A percentile compares a stretch with the other conserved stretches of the same genome.
Evolutionary conservation across 2,888 invertebrate genomes (phyloP).

Genomic region (Macrostomum cliftonense): DNA sequence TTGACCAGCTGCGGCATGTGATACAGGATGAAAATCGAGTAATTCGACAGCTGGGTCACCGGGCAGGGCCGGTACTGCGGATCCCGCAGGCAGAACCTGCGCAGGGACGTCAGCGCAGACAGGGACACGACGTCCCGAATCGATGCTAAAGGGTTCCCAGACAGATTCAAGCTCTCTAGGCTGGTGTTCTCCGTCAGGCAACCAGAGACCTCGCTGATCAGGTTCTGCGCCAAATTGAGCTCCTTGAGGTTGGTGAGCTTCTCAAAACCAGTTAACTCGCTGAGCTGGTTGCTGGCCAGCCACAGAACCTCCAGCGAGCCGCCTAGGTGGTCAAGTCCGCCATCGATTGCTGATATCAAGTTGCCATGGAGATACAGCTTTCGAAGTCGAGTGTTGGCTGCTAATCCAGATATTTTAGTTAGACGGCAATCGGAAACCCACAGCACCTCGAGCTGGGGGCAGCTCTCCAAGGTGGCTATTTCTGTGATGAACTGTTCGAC

Average conservation of each 20-base stretch:
- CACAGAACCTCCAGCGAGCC: conserved; percentile 23
- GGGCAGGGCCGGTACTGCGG: conserved; percentile 27
- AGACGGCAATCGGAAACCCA: conserved; percentile 19
- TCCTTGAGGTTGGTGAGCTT: conserved; percentile 22
- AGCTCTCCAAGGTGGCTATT: conserved; percentile 14
- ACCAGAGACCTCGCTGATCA: conserved; percentile 30
- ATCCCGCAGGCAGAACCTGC: conserved; percentile 27
- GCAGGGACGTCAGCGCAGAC: conserved; percentile 21
- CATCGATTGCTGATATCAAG: conserved; percentile 26
- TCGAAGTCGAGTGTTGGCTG: conserved; percentile 18
- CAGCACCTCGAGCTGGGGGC: conserved; percentile 16
- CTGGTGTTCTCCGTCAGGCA: conserved; percentile 20
- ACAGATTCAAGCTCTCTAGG: conserved; percentile 29
- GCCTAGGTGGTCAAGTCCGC: conserved; percentile 20
- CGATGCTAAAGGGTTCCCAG: conserved; percentile 30
- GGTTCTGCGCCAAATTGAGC: conserved; percentile 32
- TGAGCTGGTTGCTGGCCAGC: conserved; percentile 29
- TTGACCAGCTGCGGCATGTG: conserved; percentile 27
- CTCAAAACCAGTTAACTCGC: conserved; percentile 27
- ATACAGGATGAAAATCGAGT: conserved; percentile 32
- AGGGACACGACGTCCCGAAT: conserved; percentile 32
- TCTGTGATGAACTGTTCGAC: conserved; percentile 20
- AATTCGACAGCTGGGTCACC: conserved; percentile 32
- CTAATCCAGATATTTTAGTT: conserved; percentile 25
- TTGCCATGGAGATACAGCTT: conserved; percentile 32